Percentiles rank a stretch among this genome's conserved stretches.
These are phyloP conservation scores for Chrysaora quinquecirrha DNA, from an alignment of 30 jellyfish, hydroid and myxozoan genomes.

Conservation along the genomic window DNA sequence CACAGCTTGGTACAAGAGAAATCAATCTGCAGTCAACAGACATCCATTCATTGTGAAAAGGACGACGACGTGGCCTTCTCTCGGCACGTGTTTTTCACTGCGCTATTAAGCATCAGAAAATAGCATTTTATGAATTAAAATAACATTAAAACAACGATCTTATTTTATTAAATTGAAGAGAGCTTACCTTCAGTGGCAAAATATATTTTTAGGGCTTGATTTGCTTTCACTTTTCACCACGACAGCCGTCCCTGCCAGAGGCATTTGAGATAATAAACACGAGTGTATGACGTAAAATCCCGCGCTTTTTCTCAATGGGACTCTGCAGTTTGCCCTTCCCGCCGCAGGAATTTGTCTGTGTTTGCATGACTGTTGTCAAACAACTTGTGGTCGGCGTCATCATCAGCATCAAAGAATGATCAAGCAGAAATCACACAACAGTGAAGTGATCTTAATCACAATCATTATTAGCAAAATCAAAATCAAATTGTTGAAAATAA, in stretches of 20 bases:
- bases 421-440: no score
- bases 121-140: no score
- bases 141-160: no score
- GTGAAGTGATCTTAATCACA: no score
- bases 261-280: not conserved
- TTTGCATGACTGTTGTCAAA: no score
- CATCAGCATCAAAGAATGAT: no score
- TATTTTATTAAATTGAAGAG: no score
- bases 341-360: not conserved
- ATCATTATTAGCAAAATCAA: no score
- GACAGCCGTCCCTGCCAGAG: not conserved
- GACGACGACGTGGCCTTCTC: constrained; percentile 5
- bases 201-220: not conserved
- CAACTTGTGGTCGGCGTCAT: no score
- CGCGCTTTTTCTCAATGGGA: not conserved
- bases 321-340: not conserved
- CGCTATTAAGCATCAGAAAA: no score
- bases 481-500: no score
- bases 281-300: not conserved
- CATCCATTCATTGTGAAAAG: not conserved
- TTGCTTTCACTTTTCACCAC: not conserved
- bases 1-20: not conserved
- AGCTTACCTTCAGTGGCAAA: no score
- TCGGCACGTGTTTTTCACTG: not conserved
- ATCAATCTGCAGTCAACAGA: not conserved